Conservation (phyloP, 2,113 vertebrate species). For the Gopherus evgoodei region DNA sequence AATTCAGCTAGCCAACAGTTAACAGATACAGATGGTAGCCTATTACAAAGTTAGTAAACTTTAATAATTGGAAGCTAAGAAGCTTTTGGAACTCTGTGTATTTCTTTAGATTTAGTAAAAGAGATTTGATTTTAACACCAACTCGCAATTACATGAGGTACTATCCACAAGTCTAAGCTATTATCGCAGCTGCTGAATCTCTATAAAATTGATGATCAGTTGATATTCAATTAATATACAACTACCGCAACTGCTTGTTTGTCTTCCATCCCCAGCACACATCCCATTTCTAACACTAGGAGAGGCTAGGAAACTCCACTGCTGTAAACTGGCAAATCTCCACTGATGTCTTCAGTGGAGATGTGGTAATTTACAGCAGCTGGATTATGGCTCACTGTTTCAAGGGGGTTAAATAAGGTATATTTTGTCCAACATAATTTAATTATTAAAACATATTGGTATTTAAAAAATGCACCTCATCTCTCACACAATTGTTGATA, state of each 20-base stretch:
- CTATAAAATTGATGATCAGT: neutral
- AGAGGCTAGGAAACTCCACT: neutral
- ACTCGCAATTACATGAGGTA: neutral
- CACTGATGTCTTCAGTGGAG: too few species aligned
- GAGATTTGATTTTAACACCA: neutral
- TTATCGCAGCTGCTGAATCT: neutral
- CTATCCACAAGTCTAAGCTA: neutral
- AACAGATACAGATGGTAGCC: neutral
- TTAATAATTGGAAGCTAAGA: slow-evolving; percentile 18
- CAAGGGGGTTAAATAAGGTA: neutral
- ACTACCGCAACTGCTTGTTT: neutral
- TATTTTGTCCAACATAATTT: neutral
- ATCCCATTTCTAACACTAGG: neutral
- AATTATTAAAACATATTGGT: neutral
- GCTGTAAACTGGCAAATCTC: neutral
- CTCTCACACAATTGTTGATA: neutral
- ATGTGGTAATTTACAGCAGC: neutral
- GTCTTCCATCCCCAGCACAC: neutral
- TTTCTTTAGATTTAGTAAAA: neutral
- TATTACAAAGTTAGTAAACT: slow-evolving; percentile 23
- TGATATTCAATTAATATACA: neutral
- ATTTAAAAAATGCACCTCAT: too few species aligned
- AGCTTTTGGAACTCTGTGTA: neutral
- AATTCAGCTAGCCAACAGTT: neutral
- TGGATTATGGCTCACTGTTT: too few species aligned